Evolutionary conservation across 2,113 vertebrate genomes (phyloP), one percentile per base, ranked within the genome.

Genomic region (Apodemus sylvaticus): DNA sequence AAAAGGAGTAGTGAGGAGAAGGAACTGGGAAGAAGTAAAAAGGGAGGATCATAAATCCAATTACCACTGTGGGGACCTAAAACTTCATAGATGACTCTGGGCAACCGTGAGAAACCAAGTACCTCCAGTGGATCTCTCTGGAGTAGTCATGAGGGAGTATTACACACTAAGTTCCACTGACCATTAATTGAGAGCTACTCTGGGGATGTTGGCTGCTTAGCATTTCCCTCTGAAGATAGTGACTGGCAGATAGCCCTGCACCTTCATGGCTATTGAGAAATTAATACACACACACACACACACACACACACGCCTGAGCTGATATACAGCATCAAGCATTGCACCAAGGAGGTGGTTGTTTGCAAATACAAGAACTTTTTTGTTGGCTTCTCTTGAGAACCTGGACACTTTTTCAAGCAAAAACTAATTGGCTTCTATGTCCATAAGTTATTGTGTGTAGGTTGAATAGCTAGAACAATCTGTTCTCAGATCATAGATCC

Each of bases 291-390:
- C 60, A 64, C 62, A 64, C 62, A 64, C 24, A 9, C 22, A 26
- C 60, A 62, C 24, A 24, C 58, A 60, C 53, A 17, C 55, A 58
- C 55, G 5, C 58, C 17, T 5, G 58, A 58, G 58, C 60, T 31
- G 11, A 70, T 19, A 20, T 7, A 20, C 17, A 6, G 24, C 36
- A 11, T 0, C 7, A 7, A 76, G 39, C 29, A 4, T 64, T 12
- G 9, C 0, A 1, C 11, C 0, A 0, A 14, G 45, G 55, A 22
- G 66, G 29, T 12, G 20, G n/a, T 29, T 1, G 0, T 1, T 5
- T 3, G 13, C 3, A 6, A 5, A 62, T 8, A 4, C 34, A 58
- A 26, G 31, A 4, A 19, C 1, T 6, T 76, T 62, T 29, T 0
- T 5, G 0, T 0, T 11, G 68, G 16, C n/a, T 73, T 11, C 16